Percentiles rank a stretch among this genome's conserved stretches.
These are phyloP conservation scores for Drosophila sp. DNA, from an alignment of 1,140 invertebrate genomes.

Conservation along the genomic window DNA sequence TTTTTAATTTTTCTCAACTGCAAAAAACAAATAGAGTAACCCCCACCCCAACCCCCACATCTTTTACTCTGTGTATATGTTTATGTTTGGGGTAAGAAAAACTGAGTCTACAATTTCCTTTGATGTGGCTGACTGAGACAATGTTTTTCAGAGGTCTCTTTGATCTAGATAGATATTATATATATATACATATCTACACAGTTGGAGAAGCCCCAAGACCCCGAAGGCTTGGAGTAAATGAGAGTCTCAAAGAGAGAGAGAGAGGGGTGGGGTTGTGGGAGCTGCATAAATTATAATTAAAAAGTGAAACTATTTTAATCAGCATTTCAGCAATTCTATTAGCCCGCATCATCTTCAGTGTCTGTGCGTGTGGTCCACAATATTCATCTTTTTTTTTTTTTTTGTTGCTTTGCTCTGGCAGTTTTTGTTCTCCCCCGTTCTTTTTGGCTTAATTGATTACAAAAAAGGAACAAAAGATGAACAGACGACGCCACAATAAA, in stretches of 20 bases:
- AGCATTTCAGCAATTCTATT: conserved; percentile 79
- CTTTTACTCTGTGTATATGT: conserved; percentile 27
- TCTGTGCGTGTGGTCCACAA: conserved; percentile 62
- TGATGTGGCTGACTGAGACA: conserved; percentile 62
- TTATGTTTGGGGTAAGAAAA: conserved; percentile 68
- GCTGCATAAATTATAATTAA: conserved; percentile 76
- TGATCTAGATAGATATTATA: conserved; percentile 48
- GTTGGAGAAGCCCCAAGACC: background rate
- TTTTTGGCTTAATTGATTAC: conserved; percentile 72
- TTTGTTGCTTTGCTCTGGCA: conserved; percentile 19
- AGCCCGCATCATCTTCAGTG: conserved; percentile 65
- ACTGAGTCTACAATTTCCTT: conserved; percentile 74
- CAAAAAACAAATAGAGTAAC: conserved; percentile 3
- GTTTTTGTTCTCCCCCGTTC: conserved; percentile 20
- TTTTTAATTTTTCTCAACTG: conserved; percentile 16
- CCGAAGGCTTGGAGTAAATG: background rate
- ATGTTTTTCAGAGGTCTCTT: conserved; percentile 65
- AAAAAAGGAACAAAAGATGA: conserved; percentile 68
- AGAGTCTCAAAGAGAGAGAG: background rate
- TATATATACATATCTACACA: conserved; percentile 7
- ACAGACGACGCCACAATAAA: conserved; percentile 71
- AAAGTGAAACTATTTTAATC: conserved; percentile 81
- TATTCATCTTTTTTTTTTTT: conserved; percentile 11
- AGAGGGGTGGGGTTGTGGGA: background rate
- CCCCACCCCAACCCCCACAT: background rate